Evolutionary conservation across 2,888 invertebrate species (phyloP), one percentile per base, ranked within the genome.

Genomic region (Andrena bucephala): DNA sequence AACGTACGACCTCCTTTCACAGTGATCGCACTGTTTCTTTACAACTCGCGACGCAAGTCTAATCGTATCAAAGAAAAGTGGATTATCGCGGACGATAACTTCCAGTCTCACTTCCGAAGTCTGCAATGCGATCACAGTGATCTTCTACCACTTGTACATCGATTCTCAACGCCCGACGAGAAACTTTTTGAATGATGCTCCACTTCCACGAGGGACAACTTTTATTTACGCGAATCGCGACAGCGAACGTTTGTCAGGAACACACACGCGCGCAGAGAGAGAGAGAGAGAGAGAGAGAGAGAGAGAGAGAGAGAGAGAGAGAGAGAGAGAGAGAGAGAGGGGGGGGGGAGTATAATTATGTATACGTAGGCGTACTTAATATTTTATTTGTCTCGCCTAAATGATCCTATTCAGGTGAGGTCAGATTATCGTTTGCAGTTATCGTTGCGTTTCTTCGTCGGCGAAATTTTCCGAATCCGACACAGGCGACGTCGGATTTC

Each of bases 331-430:
- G n/a, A n/a, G n/a, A n/a, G n/a, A n/a, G n/a, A n/a, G n/a, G n/a
- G n/a, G n/a, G n/a, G n/a, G n/a, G n/a, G n/a, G n/a, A n/a, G n/a
- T 48, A 24, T 69, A 24, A 20, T 20, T 10, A 57, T 10, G 20
- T 59, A 60, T 20, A 42, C 16, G 29, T 68, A 66, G 48, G 42
- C 67, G 78, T 81, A 87, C 77, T 85, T 85, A 74, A 70, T 31
- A 66, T 77, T 85, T 79, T 82, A 93, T 94, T 94, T 94, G 93
- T 92, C 92, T 94, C 93, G 91, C 89, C 93, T 94, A 94, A 94
- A 94, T 92, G 89, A 83, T 85, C 73, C 81, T 89, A 93, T 94
- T 94, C 93, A 94, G 94, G 90, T 93, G 94, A 93, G 92, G 90
- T 92, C 93, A 94, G 91, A 93, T 92, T 88, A 82, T 79, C 73